Conservation (phyloP, 2,113 vertebrate genomes). For the Apteryx mantelli region DNA sequence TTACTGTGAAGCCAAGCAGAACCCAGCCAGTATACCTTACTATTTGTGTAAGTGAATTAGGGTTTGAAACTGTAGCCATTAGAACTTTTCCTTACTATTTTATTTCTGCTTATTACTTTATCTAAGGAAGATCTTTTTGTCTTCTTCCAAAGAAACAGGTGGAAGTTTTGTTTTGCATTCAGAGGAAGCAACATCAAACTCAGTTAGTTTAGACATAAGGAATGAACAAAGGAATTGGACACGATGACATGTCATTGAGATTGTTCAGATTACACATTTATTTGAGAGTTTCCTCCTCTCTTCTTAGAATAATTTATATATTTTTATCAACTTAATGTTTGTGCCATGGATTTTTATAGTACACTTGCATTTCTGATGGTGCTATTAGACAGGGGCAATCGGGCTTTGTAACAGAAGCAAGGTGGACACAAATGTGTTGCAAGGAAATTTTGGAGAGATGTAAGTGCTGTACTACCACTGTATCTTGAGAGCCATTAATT, state of each 20-base stretch:
- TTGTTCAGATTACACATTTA: not conserved
- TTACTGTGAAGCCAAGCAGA: not conserved
- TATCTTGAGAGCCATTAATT: not conserved
- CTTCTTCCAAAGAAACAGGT: not conserved
- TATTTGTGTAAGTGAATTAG: not conserved
- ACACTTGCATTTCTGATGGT: conserved; percentile 18
- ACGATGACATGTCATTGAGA: not conserved
- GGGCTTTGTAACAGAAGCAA: not conserved
- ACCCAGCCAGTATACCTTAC: not conserved
- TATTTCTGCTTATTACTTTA: not conserved
- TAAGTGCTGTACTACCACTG: not conserved
- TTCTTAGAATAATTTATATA: not conserved
- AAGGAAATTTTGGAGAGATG: not conserved
- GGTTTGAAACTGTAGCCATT: not conserved
- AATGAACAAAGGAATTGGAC: not conserved
- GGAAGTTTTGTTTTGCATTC: conserved; percentile 1
- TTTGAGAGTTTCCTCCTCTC: not conserved
- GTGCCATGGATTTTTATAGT: not conserved
- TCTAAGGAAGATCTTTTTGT: not conserved
- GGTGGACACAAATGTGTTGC: not conserved
- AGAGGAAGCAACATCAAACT: not conserved
- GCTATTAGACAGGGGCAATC: not conserved
- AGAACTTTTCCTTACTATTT: not conserved
- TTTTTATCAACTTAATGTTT: not conserved
- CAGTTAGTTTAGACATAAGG: not conserved